Conservation (phyloP, 2,888 invertebrate genomes). For the Endotricha flammealis region DNA sequence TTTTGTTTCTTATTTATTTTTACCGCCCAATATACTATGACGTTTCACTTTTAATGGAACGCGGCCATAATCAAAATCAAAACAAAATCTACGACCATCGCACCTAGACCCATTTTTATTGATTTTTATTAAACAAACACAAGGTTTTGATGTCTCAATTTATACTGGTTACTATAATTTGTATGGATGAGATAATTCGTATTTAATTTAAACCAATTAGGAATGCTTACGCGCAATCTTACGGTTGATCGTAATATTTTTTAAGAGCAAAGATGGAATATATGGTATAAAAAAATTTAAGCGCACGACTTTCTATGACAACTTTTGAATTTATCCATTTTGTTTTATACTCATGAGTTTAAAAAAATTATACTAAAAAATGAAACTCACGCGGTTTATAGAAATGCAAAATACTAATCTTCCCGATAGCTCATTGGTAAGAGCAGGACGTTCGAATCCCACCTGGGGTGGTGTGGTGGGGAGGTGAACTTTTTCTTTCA, state of each 20-base stretch:
- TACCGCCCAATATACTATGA: constrained; percentile 58
- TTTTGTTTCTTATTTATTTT: constrained; percentile 46
- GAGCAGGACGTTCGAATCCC: no score
- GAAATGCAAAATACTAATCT: no score
- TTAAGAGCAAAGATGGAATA: constrained; percentile 24
- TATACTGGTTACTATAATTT: constrained; percentile 35
- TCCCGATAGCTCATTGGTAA: no score
- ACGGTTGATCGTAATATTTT: constrained; percentile 26
- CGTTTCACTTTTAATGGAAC: constrained; percentile 59
- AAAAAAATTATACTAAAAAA: no score
- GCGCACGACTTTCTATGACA: no score
- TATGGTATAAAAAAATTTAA: no score
- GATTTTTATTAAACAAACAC: constrained; percentile 1
- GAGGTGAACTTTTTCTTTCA: no score
- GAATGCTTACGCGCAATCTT: constrained; percentile 67
- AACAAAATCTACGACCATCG: constrained; percentile 32
- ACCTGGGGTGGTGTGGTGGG: no score
- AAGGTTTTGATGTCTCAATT: constrained; percentile 20
- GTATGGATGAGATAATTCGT: constrained; percentile 56
- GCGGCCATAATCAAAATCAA: constrained; percentile 28
- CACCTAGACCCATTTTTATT: constrained; percentile 26
- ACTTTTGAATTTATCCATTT: no score
- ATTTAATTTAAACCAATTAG: constrained; percentile 75
- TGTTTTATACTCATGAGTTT: no score
- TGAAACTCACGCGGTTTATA: no score